Conservation (phyloP, 2,797 vertebrate species). For the Poecilia velifera region DNA sequence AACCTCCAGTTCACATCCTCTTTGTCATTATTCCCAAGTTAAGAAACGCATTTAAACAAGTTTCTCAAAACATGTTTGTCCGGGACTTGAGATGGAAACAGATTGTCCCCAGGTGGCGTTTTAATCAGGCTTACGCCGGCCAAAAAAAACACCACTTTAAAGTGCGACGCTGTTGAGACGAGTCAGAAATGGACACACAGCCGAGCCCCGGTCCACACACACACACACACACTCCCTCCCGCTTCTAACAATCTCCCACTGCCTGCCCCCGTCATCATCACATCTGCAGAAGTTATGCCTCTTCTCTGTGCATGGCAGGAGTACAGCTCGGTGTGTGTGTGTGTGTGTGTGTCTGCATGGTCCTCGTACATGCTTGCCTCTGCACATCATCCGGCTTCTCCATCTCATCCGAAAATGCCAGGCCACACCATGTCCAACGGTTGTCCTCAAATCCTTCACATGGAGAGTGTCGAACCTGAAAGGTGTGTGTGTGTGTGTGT, state of each 20-base stretch:
- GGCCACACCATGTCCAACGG: constrained; percentile 68
- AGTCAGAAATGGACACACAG: constrained; percentile 77
- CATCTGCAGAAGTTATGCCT: constrained; percentile 40
- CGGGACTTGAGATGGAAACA: constrained; percentile 33
- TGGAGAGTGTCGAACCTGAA: constrained; percentile 66
- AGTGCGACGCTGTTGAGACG: constrained; percentile 40
- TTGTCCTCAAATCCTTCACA: constrained; percentile 81
- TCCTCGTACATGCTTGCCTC: constrained; percentile 70
- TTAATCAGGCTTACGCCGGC: constrained; percentile 62
- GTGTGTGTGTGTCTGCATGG: constrained; percentile 70
- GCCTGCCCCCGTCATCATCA: constrained; percentile 29
- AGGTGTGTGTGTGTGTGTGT: constrained; percentile 38
- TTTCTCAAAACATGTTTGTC: constrained; percentile 43
- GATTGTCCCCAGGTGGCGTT: constrained; percentile 63
- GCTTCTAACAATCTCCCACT: constrained; percentile 15
- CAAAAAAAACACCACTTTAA: constrained; percentile 42
- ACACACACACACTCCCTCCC: neutral
- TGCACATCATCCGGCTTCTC: constrained; percentile 43
- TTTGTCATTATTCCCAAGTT: constrained; percentile 46
- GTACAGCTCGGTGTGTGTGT: constrained; percentile 19
- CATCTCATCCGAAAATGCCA: constrained; percentile 52
- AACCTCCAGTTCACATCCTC: constrained; percentile 14
- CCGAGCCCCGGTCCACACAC: constrained; percentile 31
- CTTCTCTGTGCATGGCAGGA: constrained; percentile 76
- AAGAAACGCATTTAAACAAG: constrained; percentile 44